Percentiles rank a stretch among this genome's conserved stretches.
Conservation (phyloP, 2,888 invertebrate species). For the Aspidiotus destructor region DNA sequence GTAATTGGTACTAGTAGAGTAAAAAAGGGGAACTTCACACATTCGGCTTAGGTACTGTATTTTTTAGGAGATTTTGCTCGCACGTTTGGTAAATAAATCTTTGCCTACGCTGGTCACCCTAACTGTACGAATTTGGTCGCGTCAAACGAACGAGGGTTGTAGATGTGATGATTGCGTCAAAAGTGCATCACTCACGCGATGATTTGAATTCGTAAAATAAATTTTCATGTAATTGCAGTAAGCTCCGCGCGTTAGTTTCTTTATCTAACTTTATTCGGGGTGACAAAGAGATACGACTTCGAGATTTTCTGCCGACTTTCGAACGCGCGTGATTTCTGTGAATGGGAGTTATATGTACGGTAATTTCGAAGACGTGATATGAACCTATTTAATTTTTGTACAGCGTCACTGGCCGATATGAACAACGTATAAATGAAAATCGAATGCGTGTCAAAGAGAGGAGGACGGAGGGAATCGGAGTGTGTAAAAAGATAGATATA, state of each 20-base stretch:
- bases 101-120: slow-evolving; percentile 12
- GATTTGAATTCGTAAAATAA: slow-evolving; percentile 12
- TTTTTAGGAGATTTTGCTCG: slow-evolving; percentile 1
- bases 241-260: not conserved
- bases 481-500: not conserved
- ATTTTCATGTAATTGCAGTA: not conserved
- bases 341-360: no score
- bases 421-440: no score
- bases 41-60: not conserved
- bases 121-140: not conserved
- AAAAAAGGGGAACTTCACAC: not conserved
- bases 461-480: no score
- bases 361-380: no score
- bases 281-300: not conserved
- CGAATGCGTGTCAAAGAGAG: no score
- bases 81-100: slow-evolving; percentile 5
- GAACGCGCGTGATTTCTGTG: no score
- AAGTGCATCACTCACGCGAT: not conserved
- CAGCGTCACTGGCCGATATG: no score
- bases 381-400: no score
- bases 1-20: not conserved
- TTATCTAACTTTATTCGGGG: not conserved
- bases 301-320: no score
- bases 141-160: slow-evolving; percentile 9
- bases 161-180: slow-evolving; percentile 5